Conservation (phyloP, 2,797 vertebrate species). For the Fistularia tabacaria region DNA sequence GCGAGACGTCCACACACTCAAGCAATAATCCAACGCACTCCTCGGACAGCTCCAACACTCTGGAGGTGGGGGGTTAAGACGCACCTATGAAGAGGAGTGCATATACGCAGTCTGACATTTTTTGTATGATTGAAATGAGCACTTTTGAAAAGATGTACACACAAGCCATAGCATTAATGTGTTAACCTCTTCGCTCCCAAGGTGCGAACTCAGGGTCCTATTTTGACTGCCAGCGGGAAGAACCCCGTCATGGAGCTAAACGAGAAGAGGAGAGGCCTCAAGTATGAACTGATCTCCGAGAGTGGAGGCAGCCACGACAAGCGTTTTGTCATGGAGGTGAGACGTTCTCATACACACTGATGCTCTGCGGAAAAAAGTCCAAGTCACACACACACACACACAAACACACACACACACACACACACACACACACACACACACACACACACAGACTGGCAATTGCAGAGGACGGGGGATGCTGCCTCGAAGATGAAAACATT, state of each 20-base stretch:
- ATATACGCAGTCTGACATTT: too few species aligned
- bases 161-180: too few species aligned
- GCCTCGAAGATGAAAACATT: too few species aligned
- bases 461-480: too few species aligned
- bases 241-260: constrained; percentile 99
- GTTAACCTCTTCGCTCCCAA: constrained; percentile 40
- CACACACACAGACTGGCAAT: too few species aligned
- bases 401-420: too few species aligned
- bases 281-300: constrained; percentile 97
- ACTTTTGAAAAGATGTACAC: too few species aligned
- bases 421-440: neutral
- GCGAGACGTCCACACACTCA: constrained; percentile 88
- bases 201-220: constrained; percentile 99
- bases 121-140: too few species aligned
- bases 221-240: constrained; percentile 97
- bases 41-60: constrained; percentile 90
- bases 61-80: constrained; percentile 79
- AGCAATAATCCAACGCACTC: constrained; percentile 96
- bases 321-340: constrained; percentile 97
- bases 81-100: neutral
- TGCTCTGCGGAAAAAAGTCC: neutral
- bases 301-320: constrained; percentile 98
- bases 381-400: too few species aligned
- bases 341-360: constrained; percentile 13
- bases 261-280: constrained; percentile 95